Percentiles rank a stretch among this genome's conserved stretches.
Evolutionary conservation across 2,797 vertebrate genomes (phyloP).

Genomic region (Fratercula arctica): DNA sequence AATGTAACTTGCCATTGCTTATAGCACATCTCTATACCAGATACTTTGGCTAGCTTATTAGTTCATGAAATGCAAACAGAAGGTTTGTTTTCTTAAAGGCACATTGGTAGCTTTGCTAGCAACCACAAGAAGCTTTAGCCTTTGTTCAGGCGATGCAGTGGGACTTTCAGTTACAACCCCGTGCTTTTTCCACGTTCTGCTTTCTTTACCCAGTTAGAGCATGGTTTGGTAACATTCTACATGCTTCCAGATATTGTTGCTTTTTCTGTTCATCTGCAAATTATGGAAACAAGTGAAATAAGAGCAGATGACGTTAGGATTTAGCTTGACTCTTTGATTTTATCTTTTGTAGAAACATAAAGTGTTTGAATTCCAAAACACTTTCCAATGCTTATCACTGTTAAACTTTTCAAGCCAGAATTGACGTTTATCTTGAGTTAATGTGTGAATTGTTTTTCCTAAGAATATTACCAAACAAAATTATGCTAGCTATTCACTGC

Average conservation of each 20-base stretch:
- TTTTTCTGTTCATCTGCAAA: background rate
- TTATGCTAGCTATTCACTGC: background rate
- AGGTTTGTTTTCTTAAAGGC: conserved; percentile 12
- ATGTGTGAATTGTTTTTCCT: background rate
- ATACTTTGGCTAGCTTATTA: conserved; percentile 6
- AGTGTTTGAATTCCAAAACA: background rate
- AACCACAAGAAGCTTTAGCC: background rate
- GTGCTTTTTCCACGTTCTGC: background rate
- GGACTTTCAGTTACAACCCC: background rate
- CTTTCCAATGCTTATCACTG: background rate
- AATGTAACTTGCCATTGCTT: background rate
- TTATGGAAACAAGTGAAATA: background rate
- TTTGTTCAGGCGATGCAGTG: background rate
- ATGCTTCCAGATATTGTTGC: background rate
- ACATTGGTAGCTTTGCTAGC: background rate
- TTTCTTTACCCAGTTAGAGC: background rate
- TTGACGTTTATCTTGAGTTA: background rate
- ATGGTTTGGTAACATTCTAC: background rate
- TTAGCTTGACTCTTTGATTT: background rate
- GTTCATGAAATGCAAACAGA: background rate
- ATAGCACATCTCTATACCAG: background rate
- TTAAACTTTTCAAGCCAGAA: background rate
- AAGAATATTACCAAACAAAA: background rate
- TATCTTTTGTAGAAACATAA: background rate
- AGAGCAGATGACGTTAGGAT: background rate